These are phyloP conservation scores for Xanthorhoe spadicearia DNA, from an alignment of 2,888 invertebrate species.

Conservation along the genomic window DNA sequence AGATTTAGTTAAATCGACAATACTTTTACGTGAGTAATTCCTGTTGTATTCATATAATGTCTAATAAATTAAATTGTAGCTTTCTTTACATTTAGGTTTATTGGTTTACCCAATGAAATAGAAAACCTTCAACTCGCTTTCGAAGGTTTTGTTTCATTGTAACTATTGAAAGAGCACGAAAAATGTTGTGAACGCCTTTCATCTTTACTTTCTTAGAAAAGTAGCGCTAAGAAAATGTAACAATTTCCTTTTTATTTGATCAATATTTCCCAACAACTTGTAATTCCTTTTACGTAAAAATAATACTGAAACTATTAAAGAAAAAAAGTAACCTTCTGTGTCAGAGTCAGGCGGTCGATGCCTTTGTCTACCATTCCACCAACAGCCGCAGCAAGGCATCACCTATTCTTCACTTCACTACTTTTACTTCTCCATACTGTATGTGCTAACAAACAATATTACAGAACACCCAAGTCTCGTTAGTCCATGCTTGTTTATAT, in stretches of 20 bases:
- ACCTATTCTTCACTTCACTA: constrained; percentile 46
- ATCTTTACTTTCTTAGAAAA: constrained; percentile 16
- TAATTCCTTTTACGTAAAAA: neutral
- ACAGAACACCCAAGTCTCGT: constrained; percentile 16
- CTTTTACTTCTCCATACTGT: constrained; percentile 36
- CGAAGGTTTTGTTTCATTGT: constrained; percentile 10
- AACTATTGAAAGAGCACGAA: constrained; percentile 16
- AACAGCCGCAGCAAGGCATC: constrained; percentile 82
- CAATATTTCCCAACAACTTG: neutral
- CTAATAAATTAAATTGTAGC: constrained; percentile 30
- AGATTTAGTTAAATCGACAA: too few species aligned
- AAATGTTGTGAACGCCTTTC: constrained; percentile 12
- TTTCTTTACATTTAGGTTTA: constrained; percentile 35
- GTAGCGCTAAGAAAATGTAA: constrained; percentile 5
- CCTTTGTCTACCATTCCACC: constrained; percentile 81
- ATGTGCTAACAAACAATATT: constrained; percentile 8
- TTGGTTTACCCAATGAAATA: constrained; percentile 35
- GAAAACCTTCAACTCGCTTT: constrained; percentile 33
- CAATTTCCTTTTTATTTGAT: neutral
- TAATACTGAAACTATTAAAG: neutral
- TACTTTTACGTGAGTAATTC: too few species aligned
- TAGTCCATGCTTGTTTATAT: constrained; percentile 31
- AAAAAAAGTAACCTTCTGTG: constrained; percentile 63
- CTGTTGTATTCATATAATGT: too few species aligned
- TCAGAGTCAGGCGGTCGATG: constrained; percentile 76